A percentile compares a stretch with the other conserved stretches of the same genome.
Conservation (phyloP, 2,113 vertebrate species). For the Dasyurus viverrinus region DNA sequence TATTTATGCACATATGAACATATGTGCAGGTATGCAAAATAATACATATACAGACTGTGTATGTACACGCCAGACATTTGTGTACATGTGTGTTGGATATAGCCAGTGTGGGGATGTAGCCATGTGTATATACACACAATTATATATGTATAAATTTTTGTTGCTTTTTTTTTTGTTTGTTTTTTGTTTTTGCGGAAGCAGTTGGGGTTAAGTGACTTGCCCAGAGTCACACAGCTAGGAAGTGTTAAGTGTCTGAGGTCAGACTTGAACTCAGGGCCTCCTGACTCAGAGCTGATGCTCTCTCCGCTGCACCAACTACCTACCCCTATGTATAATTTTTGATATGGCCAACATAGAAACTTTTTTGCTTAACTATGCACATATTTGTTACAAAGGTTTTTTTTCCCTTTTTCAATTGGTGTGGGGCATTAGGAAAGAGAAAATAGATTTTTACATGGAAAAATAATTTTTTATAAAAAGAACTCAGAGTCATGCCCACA, state of each 20-base stretch:
- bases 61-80: background rate
- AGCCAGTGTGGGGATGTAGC: background rate
- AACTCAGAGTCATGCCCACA: background rate
- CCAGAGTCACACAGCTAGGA: too few species aligned
- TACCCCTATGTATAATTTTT: background rate
- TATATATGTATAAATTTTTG: background rate
- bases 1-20: background rate
- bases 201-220: too few species aligned
- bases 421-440: background rate
- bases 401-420: background rate
- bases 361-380: background rate
- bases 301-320: too few species aligned
- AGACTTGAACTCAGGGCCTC: too few species aligned
- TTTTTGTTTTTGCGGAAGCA: too few species aligned
- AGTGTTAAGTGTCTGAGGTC: too few species aligned
- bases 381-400: background rate
- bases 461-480: background rate
- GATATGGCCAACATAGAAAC: background rate
- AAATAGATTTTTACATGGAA: background rate
- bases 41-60: background rate
- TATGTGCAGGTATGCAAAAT: background rate
- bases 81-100: background rate
- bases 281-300: too few species aligned
- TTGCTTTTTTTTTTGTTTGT: too few species aligned
- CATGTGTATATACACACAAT: background rate